Base-by-base conservation (phyloP, 2,797 vertebrate species). In the Acrossocheilus fasciatus region DNA sequence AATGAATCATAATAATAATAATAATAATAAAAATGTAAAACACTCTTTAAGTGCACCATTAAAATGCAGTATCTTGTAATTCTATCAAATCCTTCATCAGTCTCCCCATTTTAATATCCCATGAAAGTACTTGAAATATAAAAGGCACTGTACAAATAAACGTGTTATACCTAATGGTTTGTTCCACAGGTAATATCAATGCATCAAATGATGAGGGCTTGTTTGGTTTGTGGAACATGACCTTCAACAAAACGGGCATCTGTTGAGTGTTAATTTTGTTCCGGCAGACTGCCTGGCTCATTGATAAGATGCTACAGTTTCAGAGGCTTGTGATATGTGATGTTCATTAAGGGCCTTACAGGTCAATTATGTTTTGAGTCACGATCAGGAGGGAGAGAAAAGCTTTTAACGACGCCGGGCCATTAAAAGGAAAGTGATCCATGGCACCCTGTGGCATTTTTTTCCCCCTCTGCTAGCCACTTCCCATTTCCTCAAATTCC, bases 331-430 rank as follows among this genome's bases (percentile, higher is more conserved):
- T 87, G 85, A 83, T 66, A 83, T 86, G 88, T 87, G 87, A 90
- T 86, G 83, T 87, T 90, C 68, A 90, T 88, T 79, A 87, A 88
- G 74, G 52, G 84, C 84, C 79, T 80, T 86, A 81, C 85, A 89
- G 90, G 89, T 89, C 86, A 90, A 88, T 89, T 90, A 88, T 88
- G 73, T 68, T 82, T 80, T 78, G 86, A 91, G 83, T 89, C 84
- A 91, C 39, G 76, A 88, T 88, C 74, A 83, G 79, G 52, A 81
- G 20, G 68, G 74, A 39, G 41, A 52, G 83, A 81, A 86, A 90
- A 83, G 87, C 86, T 87, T 87, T 90, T 91, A 91, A 84, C 81
- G 45, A 69, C n/a, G 47, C 79, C 30, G 39, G 62, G 50, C 81
- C 70, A 84, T 76, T 74, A 89, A 68, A 81, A 62, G 39, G 36